A percentile compares a stretch with the other conserved stretches of the same genome.
Evolutionary conservation across 2,888 invertebrate genomes (phyloP).

Genomic region (Blastobasis adustella): DNA sequence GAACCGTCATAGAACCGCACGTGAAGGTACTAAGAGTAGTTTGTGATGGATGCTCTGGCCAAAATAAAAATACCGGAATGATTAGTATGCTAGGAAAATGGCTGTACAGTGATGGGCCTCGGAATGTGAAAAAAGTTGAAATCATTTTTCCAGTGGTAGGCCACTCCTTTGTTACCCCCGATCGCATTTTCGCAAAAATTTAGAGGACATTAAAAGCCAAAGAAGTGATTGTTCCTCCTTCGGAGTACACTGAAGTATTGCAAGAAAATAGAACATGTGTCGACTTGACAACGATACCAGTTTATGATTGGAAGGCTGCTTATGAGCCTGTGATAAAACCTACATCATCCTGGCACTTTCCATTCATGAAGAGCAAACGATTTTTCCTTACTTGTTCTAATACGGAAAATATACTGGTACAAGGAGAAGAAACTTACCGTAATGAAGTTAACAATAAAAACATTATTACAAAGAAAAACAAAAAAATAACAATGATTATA

Average conservation of each 20-base stretch:
- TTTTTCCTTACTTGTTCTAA: constrained; percentile 1
- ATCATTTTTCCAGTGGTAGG: constrained; percentile 3
- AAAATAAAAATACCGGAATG: constrained; percentile 6
- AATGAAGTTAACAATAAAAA: background rate
- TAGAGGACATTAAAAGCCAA: constrained; percentile 9
- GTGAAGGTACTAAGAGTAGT: constrained; percentile 2
- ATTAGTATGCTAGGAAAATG: constrained; percentile 6
- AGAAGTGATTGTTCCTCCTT: constrained; percentile 10
- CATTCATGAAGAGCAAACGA: constrained; percentile 4
- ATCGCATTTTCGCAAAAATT: constrained; percentile 8
- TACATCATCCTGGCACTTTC: constrained; percentile 7
- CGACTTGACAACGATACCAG: constrained; percentile 4
- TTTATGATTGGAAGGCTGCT: constrained; percentile 8
- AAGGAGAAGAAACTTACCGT: background rate
- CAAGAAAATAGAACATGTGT: constrained; percentile 3
- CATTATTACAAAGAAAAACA: background rate
- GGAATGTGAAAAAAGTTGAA: constrained; percentile 6
- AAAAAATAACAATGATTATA: background rate
- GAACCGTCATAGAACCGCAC: background rate
- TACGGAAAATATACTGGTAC: background rate
- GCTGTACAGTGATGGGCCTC: constrained; percentile 7
- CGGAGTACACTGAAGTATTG: constrained; percentile 6
- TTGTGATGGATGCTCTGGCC: constrained; percentile 5
- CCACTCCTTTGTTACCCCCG: constrained; percentile 1
- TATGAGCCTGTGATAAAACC: constrained; percentile 5